Percentiles rank a stretch among this genome's conserved stretches.
phyloP scores from a whole-genome alignment of 2,113 vertebrate species.

The Aptenodytes forsteri region DNA sequence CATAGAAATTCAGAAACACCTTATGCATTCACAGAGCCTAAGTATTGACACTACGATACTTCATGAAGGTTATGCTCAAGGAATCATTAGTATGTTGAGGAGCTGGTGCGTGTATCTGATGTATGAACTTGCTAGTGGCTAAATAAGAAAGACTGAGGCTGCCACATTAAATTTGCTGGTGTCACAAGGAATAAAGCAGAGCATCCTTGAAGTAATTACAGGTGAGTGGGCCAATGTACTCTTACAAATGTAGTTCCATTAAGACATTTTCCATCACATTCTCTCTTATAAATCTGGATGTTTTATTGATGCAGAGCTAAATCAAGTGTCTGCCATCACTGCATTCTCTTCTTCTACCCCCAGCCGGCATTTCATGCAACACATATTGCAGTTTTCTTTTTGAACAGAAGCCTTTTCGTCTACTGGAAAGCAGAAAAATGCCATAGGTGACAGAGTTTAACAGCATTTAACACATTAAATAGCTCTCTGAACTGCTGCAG shows the following conservation, averaged over 20 bases:
- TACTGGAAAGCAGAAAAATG: constrained; percentile 58
- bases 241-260: background rate
- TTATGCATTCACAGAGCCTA: background rate
- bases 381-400: constrained; percentile 61
- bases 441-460: constrained; percentile 60
- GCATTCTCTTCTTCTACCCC: constrained; percentile 28
- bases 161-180: background rate
- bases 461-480: constrained; percentile 44
- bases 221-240: background rate
- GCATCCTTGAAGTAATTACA: background rate
- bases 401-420: constrained; percentile 58
- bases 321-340: constrained; percentile 55
- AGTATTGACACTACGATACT: background rate
- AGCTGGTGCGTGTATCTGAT: background rate
- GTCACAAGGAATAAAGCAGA: background rate
- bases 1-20: background rate
- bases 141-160: background rate
- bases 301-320: constrained; percentile 58
- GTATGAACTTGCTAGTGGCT: background rate
- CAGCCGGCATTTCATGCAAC: constrained; percentile 66
- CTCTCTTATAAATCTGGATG: constrained; percentile 9
- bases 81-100: background rate
- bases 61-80: background rate
- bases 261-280: background rate
- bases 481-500: constrained; percentile 39